These are phyloP conservation scores for Rotaria magnacalcarata DNA, from an alignment of 2,888 invertebrate species.

Conservation along the genomic window DNA sequence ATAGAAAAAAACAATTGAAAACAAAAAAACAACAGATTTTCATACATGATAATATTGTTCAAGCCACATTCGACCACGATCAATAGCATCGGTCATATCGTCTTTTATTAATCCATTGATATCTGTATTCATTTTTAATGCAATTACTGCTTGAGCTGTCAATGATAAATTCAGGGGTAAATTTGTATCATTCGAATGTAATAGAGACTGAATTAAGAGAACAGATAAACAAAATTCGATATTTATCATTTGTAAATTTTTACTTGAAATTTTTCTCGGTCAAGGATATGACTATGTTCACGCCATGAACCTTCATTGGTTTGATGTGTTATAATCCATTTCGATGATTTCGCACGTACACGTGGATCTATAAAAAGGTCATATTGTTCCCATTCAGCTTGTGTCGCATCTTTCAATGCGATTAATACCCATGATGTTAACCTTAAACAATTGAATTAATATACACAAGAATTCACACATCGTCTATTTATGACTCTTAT, in stretches of 20 bases:
- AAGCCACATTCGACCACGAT: slow-evolving; percentile 64
- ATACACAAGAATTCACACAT: background rate
- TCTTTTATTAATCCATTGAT: slow-evolving; percentile 38
- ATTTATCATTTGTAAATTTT: slow-evolving; percentile 62
- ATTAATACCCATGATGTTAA: slow-evolving; percentile 83
- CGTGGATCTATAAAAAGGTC: slow-evolving; percentile 79
- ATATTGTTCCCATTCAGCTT: slow-evolving; percentile 92
- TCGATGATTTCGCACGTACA: slow-evolving; percentile 76
- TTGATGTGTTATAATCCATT: slow-evolving; percentile 81
- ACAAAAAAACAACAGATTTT: slow-evolving; percentile 48
- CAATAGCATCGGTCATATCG: slow-evolving; percentile 44
- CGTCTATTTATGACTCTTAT: too few species aligned
- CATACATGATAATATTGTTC: slow-evolving; percentile 68
- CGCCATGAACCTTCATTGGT: slow-evolving; percentile 77
- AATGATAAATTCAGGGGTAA: slow-evolving; percentile 71
- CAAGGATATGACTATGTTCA: slow-evolving; percentile 59
- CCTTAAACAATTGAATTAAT: slow-evolving; percentile 61
- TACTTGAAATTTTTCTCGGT: slow-evolving; percentile 73
- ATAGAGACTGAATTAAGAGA: background rate
- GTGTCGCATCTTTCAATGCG: slow-evolving; percentile 81
- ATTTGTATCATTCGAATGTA: slow-evolving; percentile 59
- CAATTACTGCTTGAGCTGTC: slow-evolving; percentile 86
- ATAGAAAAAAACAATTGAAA: slow-evolving; percentile 67
- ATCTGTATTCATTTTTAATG: slow-evolving; percentile 61
- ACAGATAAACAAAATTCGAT: slow-evolving; percentile 62